These are phyloP conservation scores for Doris montereyensis DNA, from an alignment of 2,888 invertebrate species.

Conservation along the genomic window DNA sequence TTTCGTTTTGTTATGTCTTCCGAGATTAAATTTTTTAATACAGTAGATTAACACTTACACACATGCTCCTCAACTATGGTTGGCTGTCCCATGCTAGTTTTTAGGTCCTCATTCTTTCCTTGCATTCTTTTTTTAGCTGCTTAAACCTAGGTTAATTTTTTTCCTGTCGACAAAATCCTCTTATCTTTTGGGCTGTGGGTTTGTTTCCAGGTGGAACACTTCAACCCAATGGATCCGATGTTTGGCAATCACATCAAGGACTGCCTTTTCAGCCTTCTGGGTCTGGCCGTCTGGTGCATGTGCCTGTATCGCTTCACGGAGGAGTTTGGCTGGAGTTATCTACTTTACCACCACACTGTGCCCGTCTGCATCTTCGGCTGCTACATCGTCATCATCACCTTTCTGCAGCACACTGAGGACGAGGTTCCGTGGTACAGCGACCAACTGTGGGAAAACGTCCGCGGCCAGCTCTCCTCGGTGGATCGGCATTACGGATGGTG, in stretches of 20 bases:
- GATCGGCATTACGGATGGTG: conserved; percentile 70
- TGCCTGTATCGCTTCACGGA: conserved; percentile 51
- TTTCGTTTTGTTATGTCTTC: too few species aligned
- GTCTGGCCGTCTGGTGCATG: conserved; percentile 49
- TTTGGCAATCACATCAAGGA: conserved; percentile 55
- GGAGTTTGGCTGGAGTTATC: conserved; percentile 50
- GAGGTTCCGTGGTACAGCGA: conserved; percentile 68
- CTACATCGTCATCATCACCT: conserved; percentile 67
- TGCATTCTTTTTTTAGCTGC: too few species aligned
- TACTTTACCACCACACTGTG: conserved; percentile 59
- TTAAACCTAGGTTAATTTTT: too few species aligned
- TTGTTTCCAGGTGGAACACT: conserved; percentile 43
- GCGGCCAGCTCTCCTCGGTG: conserved; percentile 69
- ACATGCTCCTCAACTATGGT: too few species aligned
- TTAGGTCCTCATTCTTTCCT: too few species aligned
- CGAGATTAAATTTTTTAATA: too few species aligned
- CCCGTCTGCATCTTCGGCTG: conserved; percentile 66
- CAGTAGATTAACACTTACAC: too few species aligned
- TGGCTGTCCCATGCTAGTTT: too few species aligned
- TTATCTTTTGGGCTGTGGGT: too few species aligned
- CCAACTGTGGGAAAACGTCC: conserved; percentile 65
- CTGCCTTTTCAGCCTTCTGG: conserved; percentile 52
- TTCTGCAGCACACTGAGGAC: conserved; percentile 69
- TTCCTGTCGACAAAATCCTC: too few species aligned
- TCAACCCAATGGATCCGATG: conserved; percentile 47